These are phyloP conservation scores for Numenius arquata DNA, from an alignment of 2,113 vertebrate species.

Conservation along the genomic window DNA sequence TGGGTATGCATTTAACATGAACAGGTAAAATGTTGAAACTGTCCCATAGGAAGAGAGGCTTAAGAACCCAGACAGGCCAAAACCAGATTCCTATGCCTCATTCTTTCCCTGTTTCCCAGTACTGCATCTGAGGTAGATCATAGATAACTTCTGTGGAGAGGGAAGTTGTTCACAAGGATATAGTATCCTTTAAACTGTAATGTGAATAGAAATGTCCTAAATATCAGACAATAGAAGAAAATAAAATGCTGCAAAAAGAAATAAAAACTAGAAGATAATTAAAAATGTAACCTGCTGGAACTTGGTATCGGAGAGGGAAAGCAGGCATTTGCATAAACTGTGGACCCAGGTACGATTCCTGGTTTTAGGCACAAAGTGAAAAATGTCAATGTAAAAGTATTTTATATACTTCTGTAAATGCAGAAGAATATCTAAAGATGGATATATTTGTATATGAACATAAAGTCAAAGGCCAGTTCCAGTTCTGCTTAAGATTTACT, in stretches of 20 bases:
- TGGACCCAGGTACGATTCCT: background rate
- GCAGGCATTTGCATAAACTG: background rate
- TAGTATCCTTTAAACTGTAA: background rate
- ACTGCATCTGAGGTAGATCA: background rate
- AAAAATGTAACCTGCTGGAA: background rate
- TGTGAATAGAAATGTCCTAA: background rate
- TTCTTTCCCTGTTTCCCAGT: background rate
- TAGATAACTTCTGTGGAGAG: background rate
- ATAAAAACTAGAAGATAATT: background rate
- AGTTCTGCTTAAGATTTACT: constrained; percentile 8
- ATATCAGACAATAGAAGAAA: background rate
- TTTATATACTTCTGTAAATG: background rate
- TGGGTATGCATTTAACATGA: background rate
- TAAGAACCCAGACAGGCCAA: background rate
- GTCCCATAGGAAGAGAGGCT: background rate
- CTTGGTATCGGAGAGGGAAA: background rate
- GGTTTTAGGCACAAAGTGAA: background rate
- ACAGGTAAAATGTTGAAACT: background rate
- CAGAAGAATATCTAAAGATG: background rate
- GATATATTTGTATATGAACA: background rate
- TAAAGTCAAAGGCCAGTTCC: background rate
- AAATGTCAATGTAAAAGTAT: background rate
- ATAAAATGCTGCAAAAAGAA: background rate
- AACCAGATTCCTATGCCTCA: background rate
- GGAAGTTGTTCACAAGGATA: background rate